Evolutionary conservation across 2,888 invertebrate species (phyloP).

Genomic region (Callosobruchus maculatus): DNA sequence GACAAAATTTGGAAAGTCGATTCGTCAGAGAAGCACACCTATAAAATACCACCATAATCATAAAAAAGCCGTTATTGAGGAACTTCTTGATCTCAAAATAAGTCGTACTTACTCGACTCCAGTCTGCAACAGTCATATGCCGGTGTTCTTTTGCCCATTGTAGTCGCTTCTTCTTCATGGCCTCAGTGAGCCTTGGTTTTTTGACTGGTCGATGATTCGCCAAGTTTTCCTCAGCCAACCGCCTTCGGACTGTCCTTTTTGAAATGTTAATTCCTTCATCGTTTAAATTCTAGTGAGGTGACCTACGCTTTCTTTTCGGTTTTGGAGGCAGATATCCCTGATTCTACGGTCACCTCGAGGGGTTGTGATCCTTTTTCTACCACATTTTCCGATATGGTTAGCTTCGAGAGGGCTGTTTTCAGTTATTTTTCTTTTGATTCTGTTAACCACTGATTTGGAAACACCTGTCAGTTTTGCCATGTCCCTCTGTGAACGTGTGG

Average conservation of each 20-base stretch:
- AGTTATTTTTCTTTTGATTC: background rate
- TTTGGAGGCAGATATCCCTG: constrained; percentile 1
- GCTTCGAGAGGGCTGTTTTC: background rate
- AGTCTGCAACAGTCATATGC: constrained; percentile 3
- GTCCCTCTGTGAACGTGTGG: background rate
- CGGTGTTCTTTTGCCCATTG: background rate
- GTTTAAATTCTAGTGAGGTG: background rate
- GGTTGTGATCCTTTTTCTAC: background rate
- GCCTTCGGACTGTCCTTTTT: background rate
- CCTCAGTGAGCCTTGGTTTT: background rate
- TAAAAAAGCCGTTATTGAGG: no score
- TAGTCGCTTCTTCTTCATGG: background rate
- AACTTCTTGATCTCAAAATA: background rate
- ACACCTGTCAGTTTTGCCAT: background rate
- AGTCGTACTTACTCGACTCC: background rate
- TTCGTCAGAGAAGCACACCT: constrained; percentile 6
- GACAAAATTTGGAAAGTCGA: constrained; percentile 4
- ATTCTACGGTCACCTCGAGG: background rate
- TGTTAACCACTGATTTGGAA: background rate
- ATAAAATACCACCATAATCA: background rate
- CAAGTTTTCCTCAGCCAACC: background rate
- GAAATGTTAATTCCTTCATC: background rate
- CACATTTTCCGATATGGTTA: background rate
- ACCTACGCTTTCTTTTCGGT: background rate
- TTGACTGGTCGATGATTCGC: background rate